Conservation (phyloP, 2,888 invertebrate genomes). For the Argyresthia albistria region DNA sequence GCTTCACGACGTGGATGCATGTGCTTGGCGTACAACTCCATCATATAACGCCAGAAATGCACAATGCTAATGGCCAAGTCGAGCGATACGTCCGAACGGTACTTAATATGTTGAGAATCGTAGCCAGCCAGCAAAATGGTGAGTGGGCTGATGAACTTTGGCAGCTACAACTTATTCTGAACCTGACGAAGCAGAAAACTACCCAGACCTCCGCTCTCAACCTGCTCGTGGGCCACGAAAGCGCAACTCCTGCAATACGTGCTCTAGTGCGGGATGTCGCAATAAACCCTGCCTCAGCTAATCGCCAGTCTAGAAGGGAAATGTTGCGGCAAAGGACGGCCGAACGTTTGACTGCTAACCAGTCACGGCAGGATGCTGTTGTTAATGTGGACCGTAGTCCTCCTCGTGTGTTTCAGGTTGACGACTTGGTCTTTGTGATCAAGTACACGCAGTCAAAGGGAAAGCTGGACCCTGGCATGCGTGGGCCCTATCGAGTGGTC, state of each 20-base stretch:
- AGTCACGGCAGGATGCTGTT: background rate
- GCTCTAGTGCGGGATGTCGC: constrained; percentile 6
- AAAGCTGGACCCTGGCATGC: constrained; percentile 9
- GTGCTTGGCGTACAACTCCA: constrained; percentile 10
- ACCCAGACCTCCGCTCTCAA: constrained; percentile 6
- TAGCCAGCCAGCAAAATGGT: background rate
- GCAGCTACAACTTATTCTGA: constrained; percentile 3
- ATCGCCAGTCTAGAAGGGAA: constrained; percentile 3
- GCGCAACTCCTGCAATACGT: constrained; percentile 5
- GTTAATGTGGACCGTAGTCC: background rate
- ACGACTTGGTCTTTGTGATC: constrained; percentile 6
- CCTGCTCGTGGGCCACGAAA: constrained; percentile 4
- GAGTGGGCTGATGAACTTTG: constrained; percentile 2
- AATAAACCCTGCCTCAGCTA: background rate
- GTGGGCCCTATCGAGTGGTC: constrained; percentile 8
- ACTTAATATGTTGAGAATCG: constrained; percentile 11
- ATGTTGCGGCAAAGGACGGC: background rate
- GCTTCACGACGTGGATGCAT: background rate
- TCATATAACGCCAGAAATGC: constrained; percentile 15
- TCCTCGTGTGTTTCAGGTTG: constrained; percentile 1
- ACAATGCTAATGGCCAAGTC: constrained; percentile 15
- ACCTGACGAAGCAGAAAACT: constrained; percentile 2
- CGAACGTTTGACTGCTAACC: background rate
- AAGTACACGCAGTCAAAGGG: constrained; percentile 7
- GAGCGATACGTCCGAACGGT: constrained; percentile 14